Conservation (phyloP, 2,888 invertebrate genomes). For the Ochropleura plecta region DNA sequence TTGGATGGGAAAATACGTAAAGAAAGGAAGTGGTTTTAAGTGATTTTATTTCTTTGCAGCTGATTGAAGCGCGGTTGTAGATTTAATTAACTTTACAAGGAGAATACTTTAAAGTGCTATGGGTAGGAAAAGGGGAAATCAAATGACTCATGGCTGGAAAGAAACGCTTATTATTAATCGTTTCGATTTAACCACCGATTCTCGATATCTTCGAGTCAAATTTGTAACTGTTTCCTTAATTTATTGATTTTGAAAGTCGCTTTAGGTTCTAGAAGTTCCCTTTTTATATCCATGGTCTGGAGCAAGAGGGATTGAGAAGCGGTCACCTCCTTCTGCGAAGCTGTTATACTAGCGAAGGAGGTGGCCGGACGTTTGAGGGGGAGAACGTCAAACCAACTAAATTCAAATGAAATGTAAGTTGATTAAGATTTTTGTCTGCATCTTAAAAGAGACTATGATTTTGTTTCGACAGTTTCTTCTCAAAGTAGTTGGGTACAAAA, state of each 20-base stretch:
- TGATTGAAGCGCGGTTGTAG: conserved; percentile 26
- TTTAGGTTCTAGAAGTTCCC: background rate
- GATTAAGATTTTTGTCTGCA: too few species aligned
- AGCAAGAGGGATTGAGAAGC: too few species aligned
- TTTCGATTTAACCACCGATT: background rate
- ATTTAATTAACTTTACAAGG: conserved; percentile 25
- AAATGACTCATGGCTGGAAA: background rate
- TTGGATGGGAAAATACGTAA: conserved; percentile 30
- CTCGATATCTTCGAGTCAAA: background rate
- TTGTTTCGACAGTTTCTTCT: too few species aligned
- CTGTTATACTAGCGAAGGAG: too few species aligned
- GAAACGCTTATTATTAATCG: background rate
- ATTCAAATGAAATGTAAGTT: too few species aligned
- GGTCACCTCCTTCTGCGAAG: too few species aligned
- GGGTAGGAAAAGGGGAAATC: background rate
- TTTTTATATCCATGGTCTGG: too few species aligned
- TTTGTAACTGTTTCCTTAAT: background rate
- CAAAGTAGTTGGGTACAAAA: too few species aligned
- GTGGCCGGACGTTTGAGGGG: too few species aligned
- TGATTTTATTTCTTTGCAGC: conserved; percentile 37
- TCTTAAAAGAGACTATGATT: too few species aligned
- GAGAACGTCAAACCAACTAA: too few species aligned
- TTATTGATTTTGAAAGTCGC: background rate
- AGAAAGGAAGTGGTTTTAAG: conserved; percentile 23
- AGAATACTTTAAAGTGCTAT: background rate